A percentile compares a stretch with the other conserved stretches of the same genome.
Evolutionary conservation across 2,888 invertebrate genomes (phyloP).

Genomic region (Toxonevra muliebris): DNA sequence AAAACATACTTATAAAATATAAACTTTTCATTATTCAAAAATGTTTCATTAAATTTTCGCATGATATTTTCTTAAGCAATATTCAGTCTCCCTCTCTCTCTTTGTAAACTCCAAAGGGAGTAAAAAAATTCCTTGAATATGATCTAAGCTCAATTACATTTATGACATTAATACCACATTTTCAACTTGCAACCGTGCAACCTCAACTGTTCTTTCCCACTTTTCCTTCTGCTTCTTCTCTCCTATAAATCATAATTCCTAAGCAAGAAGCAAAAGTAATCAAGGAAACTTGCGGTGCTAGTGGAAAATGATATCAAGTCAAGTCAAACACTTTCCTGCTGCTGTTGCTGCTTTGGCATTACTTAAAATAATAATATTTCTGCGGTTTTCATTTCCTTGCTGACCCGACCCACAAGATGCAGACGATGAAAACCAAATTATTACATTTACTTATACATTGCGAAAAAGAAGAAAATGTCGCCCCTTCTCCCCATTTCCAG

Average conservation of each 20-base stretch:
- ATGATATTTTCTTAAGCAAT: slow-evolving; percentile 29
- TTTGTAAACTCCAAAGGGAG: too few relatives aligned
- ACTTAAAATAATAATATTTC: slow-evolving; percentile 39
- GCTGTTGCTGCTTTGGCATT: slow-evolving; percentile 18
- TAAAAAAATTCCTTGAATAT: slow-evolving; percentile 7
- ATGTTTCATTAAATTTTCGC: background rate
- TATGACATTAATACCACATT: slow-evolving; percentile 33
- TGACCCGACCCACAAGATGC: slow-evolving; percentile 22
- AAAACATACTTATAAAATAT: too few relatives aligned
- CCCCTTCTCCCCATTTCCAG: slow-evolving; percentile 8
- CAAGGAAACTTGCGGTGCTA: slow-evolving; percentile 35
- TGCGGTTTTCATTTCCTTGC: slow-evolving; percentile 38
- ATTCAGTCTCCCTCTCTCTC: background rate
- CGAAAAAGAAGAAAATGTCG: background rate
- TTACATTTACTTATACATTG: slow-evolving; percentile 11
- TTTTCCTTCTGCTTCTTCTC: background rate
- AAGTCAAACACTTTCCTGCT: slow-evolving; percentile 18
- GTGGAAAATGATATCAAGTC: slow-evolving; percentile 28
- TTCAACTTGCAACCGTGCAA: slow-evolving; percentile 13
- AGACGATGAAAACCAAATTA: slow-evolving; percentile 10
- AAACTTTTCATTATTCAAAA: too few relatives aligned
- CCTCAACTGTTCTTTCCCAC: background rate
- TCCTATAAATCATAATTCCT: background rate
- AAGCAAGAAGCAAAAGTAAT: slow-evolving; percentile 30
- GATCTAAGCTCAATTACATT: slow-evolving; percentile 38